Evolutionary conservation across 35 echinoderm and acorn worm species (phyloP), one percentile per base, ranked within the genome.

Genomic region (Patiria miniata): DNA sequence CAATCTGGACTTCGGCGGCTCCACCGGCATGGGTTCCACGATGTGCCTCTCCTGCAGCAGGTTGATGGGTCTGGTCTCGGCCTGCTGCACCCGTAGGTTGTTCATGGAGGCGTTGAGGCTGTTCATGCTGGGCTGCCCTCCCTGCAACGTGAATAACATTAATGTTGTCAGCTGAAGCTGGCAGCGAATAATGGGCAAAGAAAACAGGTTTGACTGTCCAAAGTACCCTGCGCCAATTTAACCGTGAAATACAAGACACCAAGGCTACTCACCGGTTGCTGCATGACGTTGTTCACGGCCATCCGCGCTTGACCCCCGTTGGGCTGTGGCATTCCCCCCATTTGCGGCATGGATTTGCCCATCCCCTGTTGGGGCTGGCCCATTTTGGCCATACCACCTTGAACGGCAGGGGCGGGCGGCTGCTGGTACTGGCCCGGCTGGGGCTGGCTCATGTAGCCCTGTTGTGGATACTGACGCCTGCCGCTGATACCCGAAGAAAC

Each of bases 11-110:
- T 99, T 99, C 30, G 96, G 96, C 38, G 96, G 92, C 7, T 83
- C 81, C 51, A 92, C 87, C 30, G 80, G 85, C 33, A 79, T 94
- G 37, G 82, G 37, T 15, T 86, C 92, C 47, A 99, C 54, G 21
- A 99, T 87, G 40, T 99, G 92, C 77, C 96, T 89, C 79, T 99
- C 86, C 42, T 94, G 90, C 8, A 99, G 86, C 1, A 99, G 90
- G 37, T 99, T 99, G 7, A 99, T 9, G 7, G 96, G 93, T 40
- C 85, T 89, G 8, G 93, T 84, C 42, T 99, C 96, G 6, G 80
- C 85, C 51, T 91, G 93, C 77, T 94, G 88, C 8, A 99, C 51
- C 52, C 60, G 79, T 36, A 99, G 7, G 30, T 99, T 94, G 37
- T 86, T 86, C 77, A 98, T 88, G 2, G 91, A 88, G 21, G 94